These are phyloP conservation scores for Brachypteracias leptosomus DNA, from an alignment of 2,113 vertebrate genomes.

Conservation along the genomic window DNA sequence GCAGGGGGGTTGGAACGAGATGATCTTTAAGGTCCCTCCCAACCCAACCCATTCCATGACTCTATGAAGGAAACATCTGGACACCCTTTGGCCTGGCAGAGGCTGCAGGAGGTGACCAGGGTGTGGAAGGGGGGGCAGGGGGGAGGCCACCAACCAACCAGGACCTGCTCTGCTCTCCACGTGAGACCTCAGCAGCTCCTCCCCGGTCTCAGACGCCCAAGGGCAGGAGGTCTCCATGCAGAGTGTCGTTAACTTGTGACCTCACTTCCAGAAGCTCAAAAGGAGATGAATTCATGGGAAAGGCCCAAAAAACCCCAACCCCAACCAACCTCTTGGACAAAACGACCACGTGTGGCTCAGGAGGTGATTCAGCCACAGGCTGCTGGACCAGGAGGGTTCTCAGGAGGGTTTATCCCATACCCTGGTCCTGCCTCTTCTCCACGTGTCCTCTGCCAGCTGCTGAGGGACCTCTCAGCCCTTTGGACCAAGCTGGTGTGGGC, in stretches of 20 bases:
- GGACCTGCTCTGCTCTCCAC: background rate
- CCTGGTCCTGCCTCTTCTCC: background rate
- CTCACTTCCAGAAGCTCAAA: conserved; percentile 24
- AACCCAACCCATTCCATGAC: too few species aligned
- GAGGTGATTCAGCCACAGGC: conserved; percentile 18
- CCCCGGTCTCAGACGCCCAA: too few species aligned
- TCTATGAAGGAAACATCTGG: background rate
- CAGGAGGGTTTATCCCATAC: background rate
- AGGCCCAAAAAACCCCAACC: too few species aligned
- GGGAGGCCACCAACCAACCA: background rate
- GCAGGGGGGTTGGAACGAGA: too few species aligned
- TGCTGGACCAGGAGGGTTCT: background rate
- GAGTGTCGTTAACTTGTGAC: conserved; percentile 29
- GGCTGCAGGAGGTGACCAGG: background rate
- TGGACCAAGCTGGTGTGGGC: background rate
- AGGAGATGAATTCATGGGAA: conserved; percentile 56
- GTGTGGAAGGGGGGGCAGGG: background rate
- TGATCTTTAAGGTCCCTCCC: too few species aligned
- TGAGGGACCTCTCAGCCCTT: background rate
- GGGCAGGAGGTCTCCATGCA: background rate
- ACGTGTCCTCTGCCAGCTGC: fast-evolving
- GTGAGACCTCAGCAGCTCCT: background rate
- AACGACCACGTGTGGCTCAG: conserved; percentile 2
- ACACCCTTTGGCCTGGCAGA: background rate
- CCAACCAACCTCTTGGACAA: too few species aligned